A percentile compares a stretch with the other conserved stretches of the same genome.
Conservation (phyloP, 2,888 invertebrate genomes). For the Eupithecia centaureata region DNA sequence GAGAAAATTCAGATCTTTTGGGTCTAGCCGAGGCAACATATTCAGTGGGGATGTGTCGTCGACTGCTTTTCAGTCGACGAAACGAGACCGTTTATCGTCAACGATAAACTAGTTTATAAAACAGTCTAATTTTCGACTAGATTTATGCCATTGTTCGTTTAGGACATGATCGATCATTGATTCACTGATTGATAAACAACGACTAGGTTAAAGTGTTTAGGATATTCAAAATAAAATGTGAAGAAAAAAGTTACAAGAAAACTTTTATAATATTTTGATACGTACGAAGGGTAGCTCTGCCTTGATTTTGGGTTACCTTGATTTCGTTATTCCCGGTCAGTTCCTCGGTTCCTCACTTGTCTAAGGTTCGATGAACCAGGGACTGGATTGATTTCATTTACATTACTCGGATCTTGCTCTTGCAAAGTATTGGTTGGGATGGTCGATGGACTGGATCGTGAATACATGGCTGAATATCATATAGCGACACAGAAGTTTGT, state of each 20-base stretch:
- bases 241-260: no score
- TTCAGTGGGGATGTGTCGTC: no score
- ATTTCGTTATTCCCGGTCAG: background rate
- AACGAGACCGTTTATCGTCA: no score
- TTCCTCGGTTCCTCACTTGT: background rate
- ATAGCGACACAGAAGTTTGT: background rate
- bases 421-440: background rate
- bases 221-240: background rate
- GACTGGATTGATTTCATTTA: background rate
- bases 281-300: background rate
- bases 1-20: no score
- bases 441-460: background rate
- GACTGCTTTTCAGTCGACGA: no score
- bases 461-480: background rate
- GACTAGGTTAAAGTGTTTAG: no score
- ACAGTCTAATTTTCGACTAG: no score
- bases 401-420: background rate
- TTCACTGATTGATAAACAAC: no score
- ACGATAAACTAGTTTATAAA: no score
- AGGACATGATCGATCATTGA: no score
- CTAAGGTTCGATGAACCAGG: background rate
- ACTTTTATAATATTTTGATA: background rate
- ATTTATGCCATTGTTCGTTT: no score
- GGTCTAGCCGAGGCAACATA: no score
- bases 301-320: background rate